Conservation (phyloP, 2,888 invertebrate species). For the Drosophila colorata region DNA sequence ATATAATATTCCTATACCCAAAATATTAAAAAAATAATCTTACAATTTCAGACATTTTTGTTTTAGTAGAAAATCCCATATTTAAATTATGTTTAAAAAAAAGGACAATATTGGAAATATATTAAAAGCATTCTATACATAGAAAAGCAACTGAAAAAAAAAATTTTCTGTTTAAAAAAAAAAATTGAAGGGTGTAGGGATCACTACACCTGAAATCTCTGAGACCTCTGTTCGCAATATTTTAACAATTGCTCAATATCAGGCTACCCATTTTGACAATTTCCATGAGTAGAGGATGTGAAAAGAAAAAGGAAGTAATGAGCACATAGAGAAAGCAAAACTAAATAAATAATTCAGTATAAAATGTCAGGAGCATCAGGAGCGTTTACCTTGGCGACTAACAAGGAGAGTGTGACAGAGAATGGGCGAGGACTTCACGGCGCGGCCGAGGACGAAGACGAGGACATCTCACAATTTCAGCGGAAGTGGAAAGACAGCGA, state of each 20-base stretch:
- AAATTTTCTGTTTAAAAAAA: too few species aligned
- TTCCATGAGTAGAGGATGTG: constrained; percentile 20
- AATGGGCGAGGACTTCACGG: background rate
- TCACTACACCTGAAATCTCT: too few species aligned
- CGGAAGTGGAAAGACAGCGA: constrained; percentile 44
- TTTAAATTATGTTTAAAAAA: too few species aligned
- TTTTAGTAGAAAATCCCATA: too few species aligned
- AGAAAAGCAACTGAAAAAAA: too few species aligned
- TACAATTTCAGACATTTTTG: too few species aligned
- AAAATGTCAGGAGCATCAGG: constrained; percentile 73
- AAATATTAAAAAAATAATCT: too few species aligned
- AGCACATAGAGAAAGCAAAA: constrained; percentile 60
- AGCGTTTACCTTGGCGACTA: constrained; percentile 58
- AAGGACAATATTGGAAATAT: too few species aligned
- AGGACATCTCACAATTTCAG: constrained; percentile 41
- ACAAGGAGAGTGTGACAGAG: constrained; percentile 28
- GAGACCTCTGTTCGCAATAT: too few species aligned
- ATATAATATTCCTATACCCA: too few species aligned
- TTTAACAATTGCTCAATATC: background rate
- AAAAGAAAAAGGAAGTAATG: constrained; percentile 63
- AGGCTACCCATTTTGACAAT: background rate
- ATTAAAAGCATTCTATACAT: too few species aligned
- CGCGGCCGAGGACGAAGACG: background rate
- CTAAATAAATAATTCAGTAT: constrained; percentile 81
- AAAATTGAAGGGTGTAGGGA: too few species aligned